phyloP scores from a whole-genome alignment of 2,113 vertebrate species.

The rat (Rattus norvegicus) region DNA sequence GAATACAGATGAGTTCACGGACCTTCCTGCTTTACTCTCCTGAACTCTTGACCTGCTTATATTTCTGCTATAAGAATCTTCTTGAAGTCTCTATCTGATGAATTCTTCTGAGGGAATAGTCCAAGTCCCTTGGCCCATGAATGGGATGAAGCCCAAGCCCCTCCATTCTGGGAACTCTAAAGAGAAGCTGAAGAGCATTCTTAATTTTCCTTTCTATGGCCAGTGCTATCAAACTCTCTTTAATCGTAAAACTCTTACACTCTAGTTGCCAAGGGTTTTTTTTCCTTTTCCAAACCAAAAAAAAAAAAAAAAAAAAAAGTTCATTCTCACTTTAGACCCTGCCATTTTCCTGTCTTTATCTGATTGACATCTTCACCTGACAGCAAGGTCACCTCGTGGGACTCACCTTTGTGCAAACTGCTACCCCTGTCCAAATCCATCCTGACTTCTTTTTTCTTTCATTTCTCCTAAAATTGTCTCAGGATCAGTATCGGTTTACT shows the following conservation, averaged over 20 bases:
- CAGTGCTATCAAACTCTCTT: not conserved
- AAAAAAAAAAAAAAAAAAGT: not conserved
- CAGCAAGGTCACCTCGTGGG: not conserved
- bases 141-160: not conserved
- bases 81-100: not conserved
- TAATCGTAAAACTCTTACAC: not conserved
- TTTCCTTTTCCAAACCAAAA: not conserved
- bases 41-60: not conserved
- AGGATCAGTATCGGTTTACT: not conserved
- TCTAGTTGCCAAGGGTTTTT: not conserved
- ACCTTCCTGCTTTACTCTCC: not conserved
- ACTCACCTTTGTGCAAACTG: not conserved
- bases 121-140: not conserved
- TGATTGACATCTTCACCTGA: not conserved
- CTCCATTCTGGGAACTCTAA: not conserved
- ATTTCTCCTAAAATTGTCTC: not conserved
- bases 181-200: not conserved
- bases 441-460: not conserved
- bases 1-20: not conserved
- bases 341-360: not conserved
- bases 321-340: not conserved
- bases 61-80: not conserved
- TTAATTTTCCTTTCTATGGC: not conserved
- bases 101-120: not conserved
- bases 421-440: not conserved